Evolutionary conservation across 2,888 invertebrate genomes (phyloP), one percentile per base, ranked within the genome.

Genomic region (Eutolmus rufibarbis): DNA sequence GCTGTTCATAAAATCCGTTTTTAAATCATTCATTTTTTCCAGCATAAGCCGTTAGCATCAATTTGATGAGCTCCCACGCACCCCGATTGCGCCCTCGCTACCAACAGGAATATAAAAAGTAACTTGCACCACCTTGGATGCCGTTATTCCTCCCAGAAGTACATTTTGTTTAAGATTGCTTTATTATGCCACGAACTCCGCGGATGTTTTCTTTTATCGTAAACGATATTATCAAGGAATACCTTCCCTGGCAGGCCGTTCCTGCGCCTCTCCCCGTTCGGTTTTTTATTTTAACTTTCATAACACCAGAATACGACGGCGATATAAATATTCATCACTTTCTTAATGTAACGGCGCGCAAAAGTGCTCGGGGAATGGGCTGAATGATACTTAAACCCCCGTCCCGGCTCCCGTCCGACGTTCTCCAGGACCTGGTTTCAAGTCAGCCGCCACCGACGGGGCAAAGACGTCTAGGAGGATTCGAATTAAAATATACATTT

Each of bases 401-500:
- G 56, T 0, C 56, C 28, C 66, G 23, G 14, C 23, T 28, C 19
- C 23, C 66, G 19, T 23, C 28, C 66, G 28, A 23, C 66, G 9
- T 28, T 66, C 8, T n/a, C 51, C 16, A 51, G 51, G 66, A 66
- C 28, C 28, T 12, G 66, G 23, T 66, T 23, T 28, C 23, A 23
- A 28, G 66, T 12, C 9, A 8, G 66, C 23, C 28, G 66, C 66
- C 23, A 23, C 66, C 34, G 23, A 66, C 28, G 16, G 16, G 16
- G 43, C 16, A 74, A 81, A 43, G 34, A 84, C 16, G 16, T 76
- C 76, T 84, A 74, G 84, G 84, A 74, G 76, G 43, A 87, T 87
- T 87, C 87, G 86, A 88, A 88, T 88, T 88, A 86, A 88, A 88
- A 88, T 88, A 88, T 88, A 88, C 86, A 88, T 88, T 86, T 88